Conservation (phyloP, 2,113 vertebrate genomes). For the Poecilia latipinna region DNA sequence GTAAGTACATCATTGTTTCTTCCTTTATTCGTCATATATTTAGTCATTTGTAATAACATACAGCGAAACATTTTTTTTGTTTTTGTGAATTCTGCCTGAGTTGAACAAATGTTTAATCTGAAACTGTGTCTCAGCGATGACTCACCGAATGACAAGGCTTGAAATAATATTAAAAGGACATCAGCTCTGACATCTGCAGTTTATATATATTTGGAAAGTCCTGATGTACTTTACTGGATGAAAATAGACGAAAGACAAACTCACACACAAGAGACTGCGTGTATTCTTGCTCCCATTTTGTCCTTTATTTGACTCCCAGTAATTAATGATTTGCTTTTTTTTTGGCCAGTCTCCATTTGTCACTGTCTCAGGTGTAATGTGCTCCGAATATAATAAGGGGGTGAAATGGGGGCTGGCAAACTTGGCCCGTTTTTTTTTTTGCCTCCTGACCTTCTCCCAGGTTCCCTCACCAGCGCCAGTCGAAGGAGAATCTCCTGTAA, state of each 20-base stretch:
- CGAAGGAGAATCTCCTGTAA: slow-evolving; percentile 89
- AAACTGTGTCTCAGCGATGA: not conserved
- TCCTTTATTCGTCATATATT: not conserved
- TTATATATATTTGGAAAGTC: slow-evolving; percentile 10
- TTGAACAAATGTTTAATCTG: not conserved
- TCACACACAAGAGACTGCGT: not conserved
- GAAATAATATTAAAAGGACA: slow-evolving; percentile 7
- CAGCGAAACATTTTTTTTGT: not conserved
- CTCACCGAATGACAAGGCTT: slow-evolving; percentile 8
- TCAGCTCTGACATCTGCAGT: not conserved
- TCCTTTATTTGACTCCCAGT: not conserved
- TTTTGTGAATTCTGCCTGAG: not conserved
- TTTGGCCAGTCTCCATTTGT: slow-evolving; percentile 5
- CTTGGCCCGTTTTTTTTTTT: not conserved
- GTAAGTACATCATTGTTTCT: slow-evolving; percentile 65
- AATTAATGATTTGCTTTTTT: slow-evolving; percentile 14
- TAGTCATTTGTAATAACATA: not conserved
- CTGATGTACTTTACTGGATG: not conserved
- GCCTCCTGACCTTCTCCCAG: slow-evolving; percentile 37
- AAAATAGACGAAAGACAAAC: slow-evolving; percentile 11
- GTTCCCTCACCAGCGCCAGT: slow-evolving; percentile 87
- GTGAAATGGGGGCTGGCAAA: not conserved
- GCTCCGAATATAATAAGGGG: not conserved
- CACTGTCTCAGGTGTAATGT: not conserved
- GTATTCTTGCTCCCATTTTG: not conserved